Conservation (phyloP, 2,797 vertebrate species). For the Leptodactylus fallax region DNA sequence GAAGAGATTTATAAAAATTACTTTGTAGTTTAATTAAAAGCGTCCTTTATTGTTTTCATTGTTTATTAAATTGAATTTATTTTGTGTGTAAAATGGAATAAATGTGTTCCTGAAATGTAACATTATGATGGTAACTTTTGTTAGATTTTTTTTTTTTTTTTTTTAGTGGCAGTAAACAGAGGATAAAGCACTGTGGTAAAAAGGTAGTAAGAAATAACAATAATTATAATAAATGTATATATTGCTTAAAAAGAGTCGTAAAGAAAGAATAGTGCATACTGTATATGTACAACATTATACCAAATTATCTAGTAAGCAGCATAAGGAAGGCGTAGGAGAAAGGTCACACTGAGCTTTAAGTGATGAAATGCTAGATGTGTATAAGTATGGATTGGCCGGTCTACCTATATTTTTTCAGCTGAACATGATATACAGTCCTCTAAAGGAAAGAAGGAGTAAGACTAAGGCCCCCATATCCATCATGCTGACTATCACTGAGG, state of each 20-base stretch:
- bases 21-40: conserved; percentile 51
- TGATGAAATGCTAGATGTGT: conserved; percentile 10
- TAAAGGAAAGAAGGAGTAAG: background rate
- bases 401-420: background rate
- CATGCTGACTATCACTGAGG: background rate
- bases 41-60: conserved; percentile 27
- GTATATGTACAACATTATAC: conserved; percentile 13
- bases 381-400: background rate
- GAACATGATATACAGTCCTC: background rate
- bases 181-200: conserved; percentile 10
- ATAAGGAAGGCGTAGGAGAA: background rate
- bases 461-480: background rate
- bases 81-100: conserved; percentile 11
- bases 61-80: conserved; percentile 23
- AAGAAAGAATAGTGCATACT: background rate
- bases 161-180: conserved; percentile 19
- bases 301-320: conserved; percentile 8
- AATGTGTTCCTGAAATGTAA: conserved; percentile 36
- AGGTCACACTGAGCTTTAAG: conserved; percentile 7
- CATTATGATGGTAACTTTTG: conserved; percentile 28
- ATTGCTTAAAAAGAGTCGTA: conserved; percentile 17
- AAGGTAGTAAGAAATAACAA: background rate
- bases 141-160: conserved; percentile 46
- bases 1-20: background rate
- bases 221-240: conserved; percentile 22